Conservation (phyloP, 2,888 invertebrate species). For the Zygogramma bicolorata region DNA sequence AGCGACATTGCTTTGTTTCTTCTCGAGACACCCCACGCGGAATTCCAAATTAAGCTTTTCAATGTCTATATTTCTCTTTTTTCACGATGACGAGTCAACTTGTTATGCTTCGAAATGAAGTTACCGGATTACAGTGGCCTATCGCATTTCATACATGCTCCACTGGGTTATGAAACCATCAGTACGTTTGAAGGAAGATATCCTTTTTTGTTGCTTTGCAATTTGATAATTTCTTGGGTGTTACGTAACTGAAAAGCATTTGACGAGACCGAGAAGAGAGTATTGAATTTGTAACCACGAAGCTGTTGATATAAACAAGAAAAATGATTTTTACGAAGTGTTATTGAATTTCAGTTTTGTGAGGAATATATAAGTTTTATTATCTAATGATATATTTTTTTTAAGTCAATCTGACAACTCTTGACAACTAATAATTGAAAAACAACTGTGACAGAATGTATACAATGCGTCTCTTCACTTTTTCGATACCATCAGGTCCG, state of each 20-base stretch:
- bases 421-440: too few relatives aligned
- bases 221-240: slow-evolving; percentile 10
- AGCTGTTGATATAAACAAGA: not conserved
- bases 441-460: too few relatives aligned
- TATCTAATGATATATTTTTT: too few relatives aligned
- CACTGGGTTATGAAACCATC: slow-evolving; percentile 19
- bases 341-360: too few relatives aligned
- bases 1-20: slow-evolving; percentile 21
- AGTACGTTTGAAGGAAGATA: slow-evolving; percentile 14
- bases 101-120: slow-evolving; percentile 20
- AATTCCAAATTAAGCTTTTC: slow-evolving; percentile 33
- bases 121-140: slow-evolving; percentile 24
- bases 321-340: too few relatives aligned
- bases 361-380: too few relatives aligned
- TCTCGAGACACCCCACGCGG: slow-evolving; percentile 31
- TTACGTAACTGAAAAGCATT: not conserved
- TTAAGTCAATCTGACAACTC: too few relatives aligned
- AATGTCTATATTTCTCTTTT: slow-evolving; percentile 28
- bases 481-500: not conserved
- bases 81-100: slow-evolving; percentile 26
- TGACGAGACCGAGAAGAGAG: not conserved
- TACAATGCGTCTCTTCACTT: too few relatives aligned
- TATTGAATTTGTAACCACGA: not conserved
- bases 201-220: slow-evolving; percentile 11
- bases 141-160: slow-evolving; percentile 32